A percentile compares a stretch with the other conserved stretches of the same genome.
Evolutionary conservation across 1,140 invertebrate species (phyloP).

Genomic region (Drosophila kikkawai): DNA sequence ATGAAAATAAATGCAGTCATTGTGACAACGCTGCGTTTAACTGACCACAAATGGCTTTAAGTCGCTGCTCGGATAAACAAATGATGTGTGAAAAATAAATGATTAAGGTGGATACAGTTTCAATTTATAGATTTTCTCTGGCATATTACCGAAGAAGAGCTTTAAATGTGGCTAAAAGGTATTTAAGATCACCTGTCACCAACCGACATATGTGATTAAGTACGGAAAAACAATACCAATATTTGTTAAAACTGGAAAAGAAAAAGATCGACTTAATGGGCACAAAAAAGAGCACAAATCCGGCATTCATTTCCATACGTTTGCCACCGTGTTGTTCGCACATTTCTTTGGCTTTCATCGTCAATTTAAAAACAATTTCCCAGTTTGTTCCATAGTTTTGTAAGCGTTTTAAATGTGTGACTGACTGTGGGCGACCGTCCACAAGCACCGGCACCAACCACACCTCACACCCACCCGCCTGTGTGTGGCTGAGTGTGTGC

Average conservation of each 20-base stretch:
- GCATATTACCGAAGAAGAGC: not conserved
- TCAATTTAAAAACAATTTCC: conserved; percentile 69
- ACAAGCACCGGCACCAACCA: conserved; percentile 10
- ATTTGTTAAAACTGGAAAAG: not conserved
- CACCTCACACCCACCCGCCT: conserved; percentile 7
- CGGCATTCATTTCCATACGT: conserved; percentile 16
- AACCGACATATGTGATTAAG: not conserved
- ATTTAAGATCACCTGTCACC: not conserved
- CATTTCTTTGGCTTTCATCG: conserved; percentile 47
- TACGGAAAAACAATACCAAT: too few relatives aligned
- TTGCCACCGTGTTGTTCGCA: conserved; percentile 24
- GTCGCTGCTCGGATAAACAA: conserved; percentile 50
- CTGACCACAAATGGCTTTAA: conserved; percentile 54
- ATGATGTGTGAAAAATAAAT: conserved; percentile 66
- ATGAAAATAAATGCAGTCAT: conserved; percentile 39
- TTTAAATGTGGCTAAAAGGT: not conserved
- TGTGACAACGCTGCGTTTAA: conserved; percentile 21
- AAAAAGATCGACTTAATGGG: not conserved
- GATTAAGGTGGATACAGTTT: not conserved
- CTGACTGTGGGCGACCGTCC: conserved; percentile 5
- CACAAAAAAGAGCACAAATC: conserved; percentile 5
- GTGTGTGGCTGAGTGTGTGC: conserved; percentile 11
- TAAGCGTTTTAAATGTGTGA: conserved; percentile 23
- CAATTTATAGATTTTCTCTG: not conserved
- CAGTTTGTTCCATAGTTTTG: conserved; percentile 53